A percentile compares a stretch with the other conserved stretches of the same genome.
phyloP scores from a whole-genome alignment of 1,140 invertebrate genomes.

The Eulimnadia texana region DNA sequence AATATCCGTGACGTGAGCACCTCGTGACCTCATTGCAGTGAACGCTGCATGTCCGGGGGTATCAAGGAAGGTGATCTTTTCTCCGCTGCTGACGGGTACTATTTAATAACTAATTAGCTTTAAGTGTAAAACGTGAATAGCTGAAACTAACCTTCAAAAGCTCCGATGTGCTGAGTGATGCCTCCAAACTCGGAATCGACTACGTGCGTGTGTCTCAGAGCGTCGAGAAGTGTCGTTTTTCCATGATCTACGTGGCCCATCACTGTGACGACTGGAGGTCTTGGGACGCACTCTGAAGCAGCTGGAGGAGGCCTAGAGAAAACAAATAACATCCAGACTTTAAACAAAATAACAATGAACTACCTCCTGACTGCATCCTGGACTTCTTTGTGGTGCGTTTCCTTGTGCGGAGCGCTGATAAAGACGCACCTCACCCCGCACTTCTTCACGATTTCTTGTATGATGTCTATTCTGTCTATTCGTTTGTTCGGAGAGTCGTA shows the following conservation, averaged over 20 bases:
- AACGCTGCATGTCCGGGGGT: conserved; percentile 99
- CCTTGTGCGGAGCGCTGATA: conserved; percentile 32
- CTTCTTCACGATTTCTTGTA: conserved; percentile 47
- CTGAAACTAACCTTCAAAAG: conserved; percentile 80
- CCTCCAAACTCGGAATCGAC: conserved; percentile 93
- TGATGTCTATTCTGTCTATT: conserved; percentile 39
- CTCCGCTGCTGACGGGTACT: conserved; percentile 32
- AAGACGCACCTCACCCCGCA: conserved; percentile 42
- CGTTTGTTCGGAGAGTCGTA: conserved; percentile 33
- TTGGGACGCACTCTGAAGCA: conserved; percentile 39
- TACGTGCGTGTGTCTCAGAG: conserved; percentile 67
- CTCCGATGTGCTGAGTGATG: conserved; percentile 98
- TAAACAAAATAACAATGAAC: not conserved
- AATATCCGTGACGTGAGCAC: conserved; percentile 85
- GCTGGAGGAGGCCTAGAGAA: conserved; percentile 42
- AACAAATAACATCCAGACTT: not conserved
- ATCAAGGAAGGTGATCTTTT: conserved; percentile 85
- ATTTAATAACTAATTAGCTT: conserved; percentile 55
- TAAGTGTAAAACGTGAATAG: conserved; percentile 20
- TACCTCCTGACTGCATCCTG: conserved; percentile 24
- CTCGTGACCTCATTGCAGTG: conserved; percentile 73
- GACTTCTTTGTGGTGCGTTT: conserved; percentile 26
- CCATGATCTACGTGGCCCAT: conserved; percentile 99
- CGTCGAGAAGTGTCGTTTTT: conserved; percentile 92
- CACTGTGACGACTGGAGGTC: conserved; percentile 86